Base-by-base conservation (phyloP, 2,888 invertebrate genomes). In the Catocala sponsa region DNA sequence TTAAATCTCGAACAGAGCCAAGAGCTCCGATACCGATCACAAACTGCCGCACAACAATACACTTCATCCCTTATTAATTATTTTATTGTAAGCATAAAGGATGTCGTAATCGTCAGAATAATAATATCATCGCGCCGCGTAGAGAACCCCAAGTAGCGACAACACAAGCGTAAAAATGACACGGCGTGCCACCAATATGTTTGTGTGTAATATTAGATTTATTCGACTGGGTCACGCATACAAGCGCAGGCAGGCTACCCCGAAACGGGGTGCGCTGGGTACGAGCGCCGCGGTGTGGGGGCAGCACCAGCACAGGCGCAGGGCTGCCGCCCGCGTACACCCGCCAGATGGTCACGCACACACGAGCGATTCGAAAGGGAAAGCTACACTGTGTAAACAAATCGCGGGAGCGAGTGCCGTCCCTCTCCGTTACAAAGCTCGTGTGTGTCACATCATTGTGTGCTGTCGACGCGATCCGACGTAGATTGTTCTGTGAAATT, bases 91-190 rank as follows among this genome's bases (percentile, higher is more conserved):
- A 88, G 91, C 92, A 92, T 94, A 94, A 94, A 94, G 90, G 94
- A 94, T 91, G 92, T 89, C 91, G 92, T 94, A 94, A 94, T 94
- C 91, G 91, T 90, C 91, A 91, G 92, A 94, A 94, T 94, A 94
- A 94, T 94, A 94, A 94, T 94, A 94, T 92, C 93, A 92, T 90
- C 92, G 90, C 90, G 86, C 86, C 89, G 87, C 88, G 90, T 92
- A 92, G 91, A 94, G 92, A 92, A 92, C 92, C 93, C 92, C 89
- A 89, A 92, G 91, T 91, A 92, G 89, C 90, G 89, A 82, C 90
- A 93, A 94, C 94, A 94, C 94, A 91, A 90, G 92, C 94, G 92
- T 93, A 94, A 94, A 94, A 93, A 93, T 94, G 91, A 93, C 92
- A 92, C 91, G 80, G 70, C 90, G 87, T 85, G 87, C 89, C 85